Percentiles rank a stretch among this genome's conserved stretches.
Conservation (phyloP, 2,113 vertebrate species). For the Dromas ardeola region DNA sequence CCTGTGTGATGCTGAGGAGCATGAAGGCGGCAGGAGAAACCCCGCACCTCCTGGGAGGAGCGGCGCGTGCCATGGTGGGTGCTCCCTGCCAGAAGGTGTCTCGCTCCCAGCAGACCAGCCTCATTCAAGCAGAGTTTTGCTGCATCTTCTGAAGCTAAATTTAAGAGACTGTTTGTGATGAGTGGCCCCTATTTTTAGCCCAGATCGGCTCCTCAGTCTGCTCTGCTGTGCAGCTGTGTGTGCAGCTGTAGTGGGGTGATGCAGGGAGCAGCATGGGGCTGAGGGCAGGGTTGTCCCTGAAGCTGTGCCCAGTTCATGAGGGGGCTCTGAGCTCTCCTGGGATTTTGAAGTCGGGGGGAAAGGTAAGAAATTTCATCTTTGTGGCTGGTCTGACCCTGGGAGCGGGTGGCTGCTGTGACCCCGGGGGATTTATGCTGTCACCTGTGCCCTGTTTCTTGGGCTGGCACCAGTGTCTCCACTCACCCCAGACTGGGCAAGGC, state of each 20-base stretch:
- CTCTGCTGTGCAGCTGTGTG: neutral
- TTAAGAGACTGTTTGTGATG: neutral
- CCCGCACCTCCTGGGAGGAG: neutral
- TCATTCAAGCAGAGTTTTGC: neutral
- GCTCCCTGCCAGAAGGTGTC: neutral
- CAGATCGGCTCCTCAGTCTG: neutral
- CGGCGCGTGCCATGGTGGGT: rapidly evolving
- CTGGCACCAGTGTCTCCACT: neutral
- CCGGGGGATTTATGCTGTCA: neutral
- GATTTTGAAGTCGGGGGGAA: neutral
- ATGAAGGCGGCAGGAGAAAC: neutral
- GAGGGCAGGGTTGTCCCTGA: neutral
- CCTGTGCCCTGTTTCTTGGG: neutral
- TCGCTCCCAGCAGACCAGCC: neutral
- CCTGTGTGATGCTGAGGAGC: rapidly evolving
- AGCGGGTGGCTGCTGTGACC: neutral
- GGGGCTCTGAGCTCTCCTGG: neutral
- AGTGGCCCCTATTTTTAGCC: conserved; percentile 18
- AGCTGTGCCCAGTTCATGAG: neutral
- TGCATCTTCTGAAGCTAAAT: conserved; percentile 9
- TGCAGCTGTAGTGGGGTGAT: neutral
- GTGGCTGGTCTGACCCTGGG: neutral
- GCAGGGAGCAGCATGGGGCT: neutral
- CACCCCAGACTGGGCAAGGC: neutral
- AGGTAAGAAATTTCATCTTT: neutral